Conservation (phyloP, 2,797 vertebrate genomes). For the Oreochromis mossambicus region DNA sequence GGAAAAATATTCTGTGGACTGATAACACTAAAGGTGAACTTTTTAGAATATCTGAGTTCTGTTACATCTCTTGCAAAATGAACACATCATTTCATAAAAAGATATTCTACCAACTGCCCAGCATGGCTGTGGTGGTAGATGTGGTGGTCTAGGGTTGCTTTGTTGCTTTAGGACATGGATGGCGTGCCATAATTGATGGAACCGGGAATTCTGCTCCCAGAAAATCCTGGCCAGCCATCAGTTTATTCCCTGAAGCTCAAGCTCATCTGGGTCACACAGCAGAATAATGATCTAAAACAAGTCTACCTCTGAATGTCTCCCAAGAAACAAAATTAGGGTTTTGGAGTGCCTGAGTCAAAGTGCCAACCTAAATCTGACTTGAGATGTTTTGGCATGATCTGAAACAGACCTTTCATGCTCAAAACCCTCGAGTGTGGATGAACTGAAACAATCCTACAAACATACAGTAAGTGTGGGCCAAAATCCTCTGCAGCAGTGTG, state of each 20-base stretch:
- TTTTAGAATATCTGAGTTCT: background rate
- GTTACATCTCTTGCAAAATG: rapidly evolving
- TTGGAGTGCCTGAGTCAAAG: background rate
- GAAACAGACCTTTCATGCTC: background rate
- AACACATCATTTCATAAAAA: background rate
- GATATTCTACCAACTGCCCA: background rate
- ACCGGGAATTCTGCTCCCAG: rapidly evolving
- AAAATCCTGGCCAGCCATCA: background rate
- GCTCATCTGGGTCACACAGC: background rate
- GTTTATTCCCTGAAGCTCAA: background rate
- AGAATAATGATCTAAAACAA: background rate
- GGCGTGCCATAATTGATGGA: background rate
- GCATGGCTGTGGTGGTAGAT: background rate
- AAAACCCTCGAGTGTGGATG: background rate
- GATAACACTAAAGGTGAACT: background rate
- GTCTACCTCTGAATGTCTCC: background rate
- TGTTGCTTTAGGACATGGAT: background rate
- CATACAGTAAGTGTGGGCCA: background rate
- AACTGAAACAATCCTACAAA: no score
- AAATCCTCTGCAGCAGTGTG: rapidly evolving
- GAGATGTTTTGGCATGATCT: rapidly evolving
- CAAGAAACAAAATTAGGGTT: background rate
- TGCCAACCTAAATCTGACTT: background rate
- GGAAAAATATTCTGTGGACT: background rate
- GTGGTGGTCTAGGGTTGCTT: background rate